phyloP scores from a whole-genome alignment of 2,797 vertebrate genomes.

The Moxostoma hubbsi region DNA sequence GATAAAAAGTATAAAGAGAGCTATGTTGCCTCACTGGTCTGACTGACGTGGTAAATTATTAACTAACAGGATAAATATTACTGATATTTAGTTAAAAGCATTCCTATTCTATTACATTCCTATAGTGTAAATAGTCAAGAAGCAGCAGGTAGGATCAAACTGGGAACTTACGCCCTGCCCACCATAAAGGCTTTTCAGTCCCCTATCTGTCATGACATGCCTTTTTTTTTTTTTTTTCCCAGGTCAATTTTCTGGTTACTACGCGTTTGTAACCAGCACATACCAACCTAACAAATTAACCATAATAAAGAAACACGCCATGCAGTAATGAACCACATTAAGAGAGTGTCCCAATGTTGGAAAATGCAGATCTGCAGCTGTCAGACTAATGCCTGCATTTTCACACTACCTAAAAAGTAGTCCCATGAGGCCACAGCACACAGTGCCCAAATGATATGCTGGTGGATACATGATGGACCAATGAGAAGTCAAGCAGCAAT shows the following conservation, averaged over 20 bases:
- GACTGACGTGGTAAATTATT: constrained; percentile 50
- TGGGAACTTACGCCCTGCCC: background rate
- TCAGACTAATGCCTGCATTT: constrained; percentile 27
- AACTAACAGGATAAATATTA: constrained; percentile 59
- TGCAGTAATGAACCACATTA: background rate
- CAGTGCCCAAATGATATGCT: background rate
- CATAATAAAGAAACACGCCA: background rate
- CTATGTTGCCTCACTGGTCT: background rate
- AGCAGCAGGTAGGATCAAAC: background rate
- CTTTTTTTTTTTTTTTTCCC: too few species aligned
- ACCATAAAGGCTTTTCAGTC: background rate
- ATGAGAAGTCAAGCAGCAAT: background rate
- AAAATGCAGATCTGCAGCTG: constrained; percentile 3
- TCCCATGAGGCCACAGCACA: background rate
- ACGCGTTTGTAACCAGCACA: background rate
- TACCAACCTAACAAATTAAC: background rate
- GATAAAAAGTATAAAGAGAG: background rate
- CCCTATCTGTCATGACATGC: background rate
- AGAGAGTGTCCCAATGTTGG: background rate
- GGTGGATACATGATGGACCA: constrained; percentile 2
- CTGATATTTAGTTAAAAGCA: background rate
- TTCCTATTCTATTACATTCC: background rate
- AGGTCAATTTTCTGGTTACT: too few species aligned
- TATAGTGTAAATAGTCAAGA: background rate
- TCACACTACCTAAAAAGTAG: constrained; percentile 38